Percentiles rank a stretch among this genome's conserved stretches.
Evolutionary conservation across 2,113 vertebrate species (phyloP).

Genomic region (Xenus cinereus): DNA sequence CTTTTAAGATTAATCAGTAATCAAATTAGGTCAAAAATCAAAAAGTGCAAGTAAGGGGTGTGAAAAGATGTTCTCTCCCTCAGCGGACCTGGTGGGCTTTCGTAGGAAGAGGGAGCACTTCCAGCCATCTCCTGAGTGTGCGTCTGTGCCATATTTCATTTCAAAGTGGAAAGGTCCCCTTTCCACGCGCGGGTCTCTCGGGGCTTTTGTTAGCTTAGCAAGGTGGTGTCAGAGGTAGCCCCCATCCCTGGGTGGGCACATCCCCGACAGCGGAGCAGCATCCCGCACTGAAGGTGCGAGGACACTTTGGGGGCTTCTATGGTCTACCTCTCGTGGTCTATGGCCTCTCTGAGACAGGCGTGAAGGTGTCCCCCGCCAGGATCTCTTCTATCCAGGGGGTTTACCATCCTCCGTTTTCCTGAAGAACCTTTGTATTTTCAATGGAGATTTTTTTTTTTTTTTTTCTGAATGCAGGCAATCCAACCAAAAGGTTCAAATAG

Average conservation of each 20-base stretch:
- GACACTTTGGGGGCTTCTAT: fast-evolving
- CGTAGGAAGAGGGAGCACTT: not conserved
- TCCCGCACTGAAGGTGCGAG: fast-evolving
- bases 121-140: not conserved
- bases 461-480: not conserved
- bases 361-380: not conserved
- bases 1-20: not conserved
- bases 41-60: not conserved
- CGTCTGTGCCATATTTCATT: not conserved
- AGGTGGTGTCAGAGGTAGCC: not conserved
- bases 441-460: not conserved
- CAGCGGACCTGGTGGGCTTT: not conserved
- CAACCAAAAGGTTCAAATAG: not conserved
- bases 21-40: not conserved
- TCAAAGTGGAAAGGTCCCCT: not conserved
- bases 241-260: fast-evolving
- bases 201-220: not conserved
- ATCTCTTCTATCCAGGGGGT: not conserved
- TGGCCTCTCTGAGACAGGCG: not conserved
- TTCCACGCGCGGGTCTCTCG: not conserved
- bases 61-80: not conserved
- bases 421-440: not conserved
- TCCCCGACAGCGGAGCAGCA: fast-evolving
- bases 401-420: not conserved
- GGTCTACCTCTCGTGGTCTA: not conserved